These are phyloP conservation scores for Ceratina calcarata DNA, from an alignment of 1,140 invertebrate genomes.

Conservation along the genomic window DNA sequence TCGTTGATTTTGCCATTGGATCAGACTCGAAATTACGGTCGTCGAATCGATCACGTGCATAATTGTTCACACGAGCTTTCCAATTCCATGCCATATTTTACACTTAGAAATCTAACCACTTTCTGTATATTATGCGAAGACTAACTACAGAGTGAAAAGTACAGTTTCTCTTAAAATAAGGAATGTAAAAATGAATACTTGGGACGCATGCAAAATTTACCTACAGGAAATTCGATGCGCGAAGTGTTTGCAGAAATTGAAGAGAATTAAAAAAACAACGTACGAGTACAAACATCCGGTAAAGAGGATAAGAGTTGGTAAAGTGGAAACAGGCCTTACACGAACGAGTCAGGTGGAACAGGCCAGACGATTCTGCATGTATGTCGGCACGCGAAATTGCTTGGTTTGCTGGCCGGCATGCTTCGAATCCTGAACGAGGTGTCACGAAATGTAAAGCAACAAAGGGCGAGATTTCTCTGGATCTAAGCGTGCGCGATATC, in stretches of 20 bases:
- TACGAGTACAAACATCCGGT: too few species aligned
- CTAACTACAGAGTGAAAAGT: background rate
- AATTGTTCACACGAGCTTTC: background rate
- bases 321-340: background rate
- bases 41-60: too few species aligned
- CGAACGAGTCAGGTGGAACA: conserved; percentile 28
- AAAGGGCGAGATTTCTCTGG: conserved; percentile 12
- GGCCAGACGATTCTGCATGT: conserved; percentile 47
- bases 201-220: too few species aligned
- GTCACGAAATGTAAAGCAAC: conserved; percentile 31
- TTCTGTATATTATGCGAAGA: too few species aligned
- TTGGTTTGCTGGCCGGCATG: conserved; percentile 49
- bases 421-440: conserved; percentile 50
- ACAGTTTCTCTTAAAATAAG: background rate
- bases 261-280: too few species aligned
- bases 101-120: too few species aligned
- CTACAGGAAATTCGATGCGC: too few species aligned
- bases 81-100: background rate
- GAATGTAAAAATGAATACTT: too few species aligned
- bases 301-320: too few species aligned
- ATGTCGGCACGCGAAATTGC: conserved; percentile 45
- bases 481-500: conserved; percentile 8
- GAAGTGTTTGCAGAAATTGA: too few species aligned
- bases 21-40: conserved; percentile 13
- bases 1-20: background rate